Percentiles rank a stretch among this genome's conserved stretches.
These are phyloP conservation scores for Pseudomyrmex sp. DNA, from an alignment of 1,140 invertebrate genomes.

Conservation along the genomic window DNA sequence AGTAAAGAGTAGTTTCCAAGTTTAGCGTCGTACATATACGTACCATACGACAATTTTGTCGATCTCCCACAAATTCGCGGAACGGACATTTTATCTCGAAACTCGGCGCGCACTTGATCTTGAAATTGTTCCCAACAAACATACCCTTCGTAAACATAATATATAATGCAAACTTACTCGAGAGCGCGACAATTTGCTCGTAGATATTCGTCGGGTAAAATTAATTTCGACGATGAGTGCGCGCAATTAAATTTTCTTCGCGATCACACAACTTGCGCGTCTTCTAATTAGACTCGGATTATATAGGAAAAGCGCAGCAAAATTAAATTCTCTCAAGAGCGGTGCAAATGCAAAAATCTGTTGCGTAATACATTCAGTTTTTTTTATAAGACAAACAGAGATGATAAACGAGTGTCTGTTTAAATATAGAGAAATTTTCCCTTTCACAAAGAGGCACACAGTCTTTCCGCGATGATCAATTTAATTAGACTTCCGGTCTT, in stretches of 20 bases:
- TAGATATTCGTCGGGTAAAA: neutral
- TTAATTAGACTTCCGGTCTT: neutral
- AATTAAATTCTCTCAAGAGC: neutral
- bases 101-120: conserved; percentile 43
- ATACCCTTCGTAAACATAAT: neutral
- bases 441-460: neutral
- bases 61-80: neutral
- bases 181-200: neutral
- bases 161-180: neutral
- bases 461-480: neutral
- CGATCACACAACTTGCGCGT: neutral
- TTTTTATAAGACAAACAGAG: neutral
- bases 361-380: neutral
- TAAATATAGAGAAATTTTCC: neutral
- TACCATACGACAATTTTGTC: conserved; percentile 4
- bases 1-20: neutral
- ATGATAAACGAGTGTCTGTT: neutral
- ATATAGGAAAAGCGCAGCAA: neutral
- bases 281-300: neutral
- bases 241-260: conserved; percentile 16
- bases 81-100: conserved; percentile 10
- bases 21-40: neutral
- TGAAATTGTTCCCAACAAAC: conserved; percentile 11
- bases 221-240: neutral
- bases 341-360: neutral